A percentile compares a stretch with the other conserved stretches of the same genome.
phyloP scores from a whole-genome alignment of 2,113 vertebrate genomes.

The Nansenia antarctica region DNA sequence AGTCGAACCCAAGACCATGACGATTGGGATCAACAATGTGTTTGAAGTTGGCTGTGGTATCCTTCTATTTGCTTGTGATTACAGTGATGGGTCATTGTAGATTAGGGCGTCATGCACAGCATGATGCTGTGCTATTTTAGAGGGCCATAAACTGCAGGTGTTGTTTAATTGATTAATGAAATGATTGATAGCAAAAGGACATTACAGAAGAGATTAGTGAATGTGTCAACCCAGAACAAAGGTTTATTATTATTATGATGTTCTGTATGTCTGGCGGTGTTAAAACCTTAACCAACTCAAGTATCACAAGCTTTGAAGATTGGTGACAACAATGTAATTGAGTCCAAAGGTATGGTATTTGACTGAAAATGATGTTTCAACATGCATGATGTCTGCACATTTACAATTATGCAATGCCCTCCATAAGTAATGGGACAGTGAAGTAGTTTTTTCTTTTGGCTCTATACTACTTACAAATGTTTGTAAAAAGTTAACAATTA shows the following conservation, averaged over 20 bases:
- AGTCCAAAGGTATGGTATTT: conserved; percentile 88
- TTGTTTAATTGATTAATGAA: neutral
- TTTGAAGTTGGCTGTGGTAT: conserved; percentile 98
- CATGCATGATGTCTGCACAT: neutral
- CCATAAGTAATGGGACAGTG: too few relatives aligned
- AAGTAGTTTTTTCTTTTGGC: too few relatives aligned
- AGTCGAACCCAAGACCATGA: conserved; percentile 87
- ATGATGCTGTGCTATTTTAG: neutral
- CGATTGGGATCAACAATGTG: conserved; percentile 93
- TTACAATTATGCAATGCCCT: too few relatives aligned
- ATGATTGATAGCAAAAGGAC: neutral
- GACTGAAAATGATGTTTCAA: neutral
- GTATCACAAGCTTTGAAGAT: conserved; percentile 95
- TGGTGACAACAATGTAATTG: conserved; percentile 96
- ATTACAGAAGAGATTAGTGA: too few relatives aligned
- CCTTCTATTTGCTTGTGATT: conserved; percentile 59
- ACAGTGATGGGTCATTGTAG: neutral
- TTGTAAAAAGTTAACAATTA: too few relatives aligned
- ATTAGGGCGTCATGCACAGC: neutral
- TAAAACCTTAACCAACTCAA: conserved; percentile 69
- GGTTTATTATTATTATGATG: neutral
- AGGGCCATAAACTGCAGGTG: neutral
- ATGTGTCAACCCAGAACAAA: too few relatives aligned
- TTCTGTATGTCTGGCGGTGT: neutral
- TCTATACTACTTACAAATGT: too few relatives aligned